phyloP scores from a whole-genome alignment of 2,113 vertebrate genomes.

The Hydropotes inermis region DNA sequence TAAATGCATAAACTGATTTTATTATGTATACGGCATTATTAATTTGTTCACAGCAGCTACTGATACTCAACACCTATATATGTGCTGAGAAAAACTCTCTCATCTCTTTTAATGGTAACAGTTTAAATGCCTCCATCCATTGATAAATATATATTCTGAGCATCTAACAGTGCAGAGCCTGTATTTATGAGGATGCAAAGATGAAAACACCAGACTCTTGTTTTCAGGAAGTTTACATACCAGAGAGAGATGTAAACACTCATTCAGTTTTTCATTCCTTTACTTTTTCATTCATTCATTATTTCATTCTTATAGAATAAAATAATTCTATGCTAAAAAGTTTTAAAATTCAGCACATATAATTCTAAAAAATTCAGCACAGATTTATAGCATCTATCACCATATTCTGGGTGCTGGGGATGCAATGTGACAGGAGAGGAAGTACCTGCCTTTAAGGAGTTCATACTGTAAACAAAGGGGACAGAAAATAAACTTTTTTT shows the following conservation, averaged over 20 bases:
- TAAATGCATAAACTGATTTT: constrained; percentile 20
- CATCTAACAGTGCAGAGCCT: not conserved
- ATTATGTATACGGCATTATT: not conserved
- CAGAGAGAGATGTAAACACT: not conserved
- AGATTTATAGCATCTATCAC: not conserved
- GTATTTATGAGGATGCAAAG: not conserved
- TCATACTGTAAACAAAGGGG: not conserved
- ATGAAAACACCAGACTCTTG: not conserved
- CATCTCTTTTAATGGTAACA: not conserved
- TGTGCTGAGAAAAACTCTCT: not conserved
- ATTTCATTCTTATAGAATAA: not conserved
- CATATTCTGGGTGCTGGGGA: not conserved
- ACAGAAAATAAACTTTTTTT: not conserved
- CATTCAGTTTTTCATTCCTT: not conserved
- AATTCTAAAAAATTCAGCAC: not conserved
- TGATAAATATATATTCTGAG: constrained; percentile 48
- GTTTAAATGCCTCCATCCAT: constrained; percentile 34
- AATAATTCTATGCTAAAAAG: no score
- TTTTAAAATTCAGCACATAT: not conserved
- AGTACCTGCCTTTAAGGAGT: not conserved
- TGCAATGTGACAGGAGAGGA: not conserved
- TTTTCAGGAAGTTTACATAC: not conserved
- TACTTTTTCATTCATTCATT: not conserved
- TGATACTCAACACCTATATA: not conserved
- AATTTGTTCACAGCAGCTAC: not conserved